Base-by-base conservation (phyloP, 1,140 invertebrate species). In the Hormaphis cornu region DNA sequence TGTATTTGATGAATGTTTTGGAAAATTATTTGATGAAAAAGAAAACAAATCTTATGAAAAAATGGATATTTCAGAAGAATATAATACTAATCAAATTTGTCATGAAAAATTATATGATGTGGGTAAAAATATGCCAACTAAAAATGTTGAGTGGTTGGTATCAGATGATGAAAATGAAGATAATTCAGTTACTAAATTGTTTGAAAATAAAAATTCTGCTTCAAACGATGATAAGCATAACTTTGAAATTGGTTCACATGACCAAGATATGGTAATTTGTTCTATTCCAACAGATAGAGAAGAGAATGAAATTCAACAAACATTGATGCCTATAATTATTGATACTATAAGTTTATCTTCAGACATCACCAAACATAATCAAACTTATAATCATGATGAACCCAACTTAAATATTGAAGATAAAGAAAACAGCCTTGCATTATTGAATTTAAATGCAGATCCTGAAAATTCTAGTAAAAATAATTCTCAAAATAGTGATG, bases 31-130 rank as follows among this genome's bases (percentile, higher is more conserved):
- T n/a, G 20, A 10, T 3, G 44, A 48, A 48, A 2, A 26, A 50
- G 2, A 58, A 35, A 7, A 20, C 16, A 18, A 63, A 20, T 33
- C n/a, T n/a, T n/a, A 22, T 48, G 44, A 63, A 63, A 20, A 66
- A 50, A 66, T 50, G 61, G 44, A 66, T 6, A 33, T 22, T 33
- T 48, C 61, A 20, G 44, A 66, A 9, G 18, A 61, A 26, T 24
- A n/a, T 28, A n/a, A n/a, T n/a, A n/a, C n/a, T n/a, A n/a, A n/a
- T 28, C 37, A 5, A 26, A 24, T 42, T 40, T 30, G n/a, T 30
- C n/a, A 30, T 16, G 0, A 33, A 53, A 40, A 24, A n/a, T n/a
- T n/a, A n/a, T n/a, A n/a, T n/a, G n/a, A n/a, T n/a, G n/a, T 9
- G 0, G 2, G 9, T 58, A 24, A 6, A 24, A 58, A 3, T 24